These are phyloP conservation scores for Hypena proboscidalis DNA, from an alignment of 2,888 invertebrate species.

Conservation along the genomic window DNA sequence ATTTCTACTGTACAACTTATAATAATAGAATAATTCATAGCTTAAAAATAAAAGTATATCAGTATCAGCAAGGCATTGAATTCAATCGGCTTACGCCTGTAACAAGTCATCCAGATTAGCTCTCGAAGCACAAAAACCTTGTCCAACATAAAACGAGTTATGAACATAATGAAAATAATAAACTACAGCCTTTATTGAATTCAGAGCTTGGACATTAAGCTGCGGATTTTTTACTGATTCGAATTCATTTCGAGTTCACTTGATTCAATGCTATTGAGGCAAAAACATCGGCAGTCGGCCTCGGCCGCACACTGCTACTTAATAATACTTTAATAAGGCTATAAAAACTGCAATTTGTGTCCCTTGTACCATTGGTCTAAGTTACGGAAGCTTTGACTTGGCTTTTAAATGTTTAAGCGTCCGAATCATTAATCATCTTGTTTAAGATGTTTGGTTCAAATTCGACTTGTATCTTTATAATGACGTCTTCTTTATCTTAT, in stretches of 20 bases:
- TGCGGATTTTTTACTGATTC: constrained; percentile 27
- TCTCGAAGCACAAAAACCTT: constrained; percentile 31
- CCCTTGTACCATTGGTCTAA: constrained; percentile 14
- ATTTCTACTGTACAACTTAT: too few relatives aligned
- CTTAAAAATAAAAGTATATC: too few relatives aligned
- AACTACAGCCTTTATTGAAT: constrained; percentile 40
- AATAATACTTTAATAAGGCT: constrained; percentile 19
- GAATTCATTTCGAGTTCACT: constrained; percentile 40
- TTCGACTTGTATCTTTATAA: too few relatives aligned
- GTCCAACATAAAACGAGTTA: constrained; percentile 40
- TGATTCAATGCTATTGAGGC: constrained; percentile 35
- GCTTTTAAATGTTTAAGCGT: neutral
- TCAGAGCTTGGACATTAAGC: constrained; percentile 35
- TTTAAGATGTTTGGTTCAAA: too few relatives aligned
- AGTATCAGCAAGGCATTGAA: neutral
- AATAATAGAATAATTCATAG: too few relatives aligned
- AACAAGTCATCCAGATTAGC: neutral
- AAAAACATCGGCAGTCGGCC: constrained; percentile 38
- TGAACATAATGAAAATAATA: constrained; percentile 40
- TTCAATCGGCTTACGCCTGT: neutral
- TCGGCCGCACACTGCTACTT: constrained; percentile 22
- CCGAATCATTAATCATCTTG: neutral
- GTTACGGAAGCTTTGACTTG: constrained; percentile 6
- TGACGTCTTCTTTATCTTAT: too few relatives aligned
- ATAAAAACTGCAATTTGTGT: constrained; percentile 39